phyloP scores from a whole-genome alignment of 2,797 vertebrate genomes.

The Enteromius unitaeniatus region DNA sequence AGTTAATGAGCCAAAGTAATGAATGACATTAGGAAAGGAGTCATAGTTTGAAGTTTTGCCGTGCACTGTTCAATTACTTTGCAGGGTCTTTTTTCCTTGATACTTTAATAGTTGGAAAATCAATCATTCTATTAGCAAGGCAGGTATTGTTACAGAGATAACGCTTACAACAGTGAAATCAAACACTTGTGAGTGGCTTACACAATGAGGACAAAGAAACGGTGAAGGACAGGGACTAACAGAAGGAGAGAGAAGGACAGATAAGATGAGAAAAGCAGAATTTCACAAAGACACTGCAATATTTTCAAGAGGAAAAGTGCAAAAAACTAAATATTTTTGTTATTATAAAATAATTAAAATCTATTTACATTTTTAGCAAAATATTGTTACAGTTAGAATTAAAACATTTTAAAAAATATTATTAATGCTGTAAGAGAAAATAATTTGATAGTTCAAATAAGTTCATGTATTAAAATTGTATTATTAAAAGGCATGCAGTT shows the following conservation, averaged over 20 bases:
- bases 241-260: conserved; percentile 17
- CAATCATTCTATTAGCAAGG: conserved; percentile 66
- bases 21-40: conserved; percentile 53
- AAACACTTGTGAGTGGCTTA: conserved; percentile 52
- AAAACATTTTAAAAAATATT: not conserved
- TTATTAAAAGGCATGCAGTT: not conserved
- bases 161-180: conserved; percentile 61
- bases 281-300: not conserved
- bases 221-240: conserved; percentile 18
- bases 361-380: too few species aligned
- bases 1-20: conserved; percentile 65
- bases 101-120: conserved; percentile 71
- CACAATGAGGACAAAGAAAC: conserved; percentile 48
- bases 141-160: conserved; percentile 60
- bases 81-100: conserved; percentile 63
- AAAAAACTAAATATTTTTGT: too few species aligned
- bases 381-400: too few species aligned
- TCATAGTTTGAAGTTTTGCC: conserved; percentile 20
- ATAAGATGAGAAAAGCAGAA: conserved; percentile 14
- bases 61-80: conserved; percentile 65
- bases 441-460: not conserved
- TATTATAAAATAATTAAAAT: too few species aligned
- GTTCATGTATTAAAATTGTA: not conserved
- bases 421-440: not conserved
- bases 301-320: not conserved